Evolutionary conservation across 2,797 vertebrate genomes (phyloP).

Genomic region (Lepus oiostolus): DNA sequence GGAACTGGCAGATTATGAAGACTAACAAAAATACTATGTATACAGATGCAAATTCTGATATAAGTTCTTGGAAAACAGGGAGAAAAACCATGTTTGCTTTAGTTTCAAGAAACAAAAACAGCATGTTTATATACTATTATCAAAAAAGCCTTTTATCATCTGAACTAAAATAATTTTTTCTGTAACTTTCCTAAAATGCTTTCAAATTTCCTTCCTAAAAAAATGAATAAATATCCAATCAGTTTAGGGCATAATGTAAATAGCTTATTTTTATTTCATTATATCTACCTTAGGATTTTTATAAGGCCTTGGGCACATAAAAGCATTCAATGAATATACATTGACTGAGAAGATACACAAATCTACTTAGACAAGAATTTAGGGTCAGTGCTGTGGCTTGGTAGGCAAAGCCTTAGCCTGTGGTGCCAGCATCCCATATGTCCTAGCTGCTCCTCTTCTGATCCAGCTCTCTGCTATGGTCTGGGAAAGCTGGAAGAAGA

Average conservation of each 20-base stretch:
- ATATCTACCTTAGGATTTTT: background rate
- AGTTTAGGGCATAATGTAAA: constrained; percentile 3
- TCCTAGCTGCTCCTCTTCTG: too few species aligned
- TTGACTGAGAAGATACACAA: background rate
- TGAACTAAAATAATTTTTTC: constrained; percentile 1
- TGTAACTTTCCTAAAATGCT: background rate
- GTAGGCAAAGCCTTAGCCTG: too few species aligned
- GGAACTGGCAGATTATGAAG: constrained; percentile 36
- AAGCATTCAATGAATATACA: background rate
- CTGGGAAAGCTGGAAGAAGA: too few species aligned
- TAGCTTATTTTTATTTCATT: background rate
- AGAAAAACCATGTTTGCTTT: background rate
- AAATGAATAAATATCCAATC: background rate
- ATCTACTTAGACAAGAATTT: background rate
- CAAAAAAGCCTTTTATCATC: background rate
- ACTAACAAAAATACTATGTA: constrained; percentile 38
- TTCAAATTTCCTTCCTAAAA: background rate
- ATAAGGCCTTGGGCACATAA: background rate
- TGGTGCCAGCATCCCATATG: too few species aligned
- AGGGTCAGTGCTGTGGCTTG: too few species aligned
- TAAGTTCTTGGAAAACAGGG: background rate
- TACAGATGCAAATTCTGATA: background rate
- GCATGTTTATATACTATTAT: background rate
- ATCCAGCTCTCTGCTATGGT: too few species aligned
- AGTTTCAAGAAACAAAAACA: background rate